These are phyloP conservation scores for Onchidella celtica DNA, from an alignment of 2,888 invertebrate genomes.

Conservation along the genomic window DNA sequence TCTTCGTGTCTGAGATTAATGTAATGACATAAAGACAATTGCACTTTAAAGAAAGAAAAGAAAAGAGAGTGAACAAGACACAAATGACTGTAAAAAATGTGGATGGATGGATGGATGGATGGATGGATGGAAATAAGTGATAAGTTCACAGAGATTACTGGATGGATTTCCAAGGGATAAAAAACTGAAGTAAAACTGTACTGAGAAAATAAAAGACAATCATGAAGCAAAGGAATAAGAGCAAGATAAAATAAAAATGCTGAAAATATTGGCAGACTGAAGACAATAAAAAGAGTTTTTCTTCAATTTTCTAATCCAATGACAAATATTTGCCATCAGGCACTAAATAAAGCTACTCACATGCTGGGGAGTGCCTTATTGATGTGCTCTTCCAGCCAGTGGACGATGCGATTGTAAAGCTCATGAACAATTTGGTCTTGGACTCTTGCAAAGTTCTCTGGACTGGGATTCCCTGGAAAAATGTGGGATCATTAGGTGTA, in stretches of 20 bases:
- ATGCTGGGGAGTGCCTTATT: slow-evolving; percentile 19
- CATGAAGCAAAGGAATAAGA: background rate
- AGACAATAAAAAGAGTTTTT: too few relatives aligned
- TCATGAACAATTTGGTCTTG: slow-evolving; percentile 35
- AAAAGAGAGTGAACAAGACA: background rate
- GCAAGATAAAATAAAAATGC: background rate
- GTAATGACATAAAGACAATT: background rate
- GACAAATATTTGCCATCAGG: too few relatives aligned
- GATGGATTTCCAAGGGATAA: background rate
- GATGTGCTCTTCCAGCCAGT: slow-evolving; percentile 16
- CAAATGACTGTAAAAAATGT: too few relatives aligned
- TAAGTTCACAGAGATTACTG: too few relatives aligned
- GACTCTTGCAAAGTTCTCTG: background rate
- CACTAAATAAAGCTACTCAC: too few relatives aligned
- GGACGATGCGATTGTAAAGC: slow-evolving; percentile 24
- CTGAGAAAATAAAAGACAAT: background rate
- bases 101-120: too few relatives aligned
- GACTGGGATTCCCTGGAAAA: background rate
- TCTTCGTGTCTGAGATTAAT: background rate
- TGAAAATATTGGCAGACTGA: too few relatives aligned
- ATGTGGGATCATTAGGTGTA: too few relatives aligned
- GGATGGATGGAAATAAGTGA: too few relatives aligned
- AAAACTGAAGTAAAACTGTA: background rate
- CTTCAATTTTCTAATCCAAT: too few relatives aligned
- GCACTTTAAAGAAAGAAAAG: background rate